Evolutionary conservation across 2,113 vertebrate species (phyloP), one percentile per base, ranked within the genome.

Genomic region (Saguinus midas): DNA sequence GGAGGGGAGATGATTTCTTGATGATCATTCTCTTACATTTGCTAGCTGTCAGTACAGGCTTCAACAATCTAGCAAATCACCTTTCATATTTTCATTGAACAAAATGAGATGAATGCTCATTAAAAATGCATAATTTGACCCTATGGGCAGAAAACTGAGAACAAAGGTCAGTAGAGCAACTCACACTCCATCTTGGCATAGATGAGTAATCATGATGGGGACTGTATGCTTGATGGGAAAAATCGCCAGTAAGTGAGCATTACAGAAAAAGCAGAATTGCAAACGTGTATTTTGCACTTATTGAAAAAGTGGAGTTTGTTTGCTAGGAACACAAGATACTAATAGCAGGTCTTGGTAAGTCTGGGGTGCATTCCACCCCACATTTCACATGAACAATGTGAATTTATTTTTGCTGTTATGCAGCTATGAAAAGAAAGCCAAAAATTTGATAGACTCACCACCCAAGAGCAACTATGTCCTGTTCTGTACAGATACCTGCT

Each of bases 1-100:
- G 21, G 61, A 64, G 88, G 93, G 73, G 82, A 92, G 66, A 85
- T 55, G 52, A 32, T 92, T 97, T 90, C 83, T 82, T 85, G 70
- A 82, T 79, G 37, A 87, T 81, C 92, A n/a, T 68, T 76, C 68
- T 83, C 43, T 61, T 52, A 86, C 86, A 91, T 50, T 79, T 96
- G 94, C 57, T 94, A 84, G 72, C 78, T 40, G 13, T 81, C 76
- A 79, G 32, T 17, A 64, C 2, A 92, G 43, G 18, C 27, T 95
- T 86, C 78, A 58, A n/a, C 76, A n/a, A 75, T 68, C 66, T 83
- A 81, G 37, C 37, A 87, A 72, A 91, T 90, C 68, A 81, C 57
- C 73, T 52, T 52, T 90, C 32, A 17, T 91, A 79, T 86, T 92
- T 97, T 85, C 58, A 72, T 32, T 80, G 27, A 76, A 64, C 92